These are phyloP conservation scores for Spisula solida DNA, from an alignment of 2,888 invertebrate genomes.

Conservation along the genomic window DNA sequence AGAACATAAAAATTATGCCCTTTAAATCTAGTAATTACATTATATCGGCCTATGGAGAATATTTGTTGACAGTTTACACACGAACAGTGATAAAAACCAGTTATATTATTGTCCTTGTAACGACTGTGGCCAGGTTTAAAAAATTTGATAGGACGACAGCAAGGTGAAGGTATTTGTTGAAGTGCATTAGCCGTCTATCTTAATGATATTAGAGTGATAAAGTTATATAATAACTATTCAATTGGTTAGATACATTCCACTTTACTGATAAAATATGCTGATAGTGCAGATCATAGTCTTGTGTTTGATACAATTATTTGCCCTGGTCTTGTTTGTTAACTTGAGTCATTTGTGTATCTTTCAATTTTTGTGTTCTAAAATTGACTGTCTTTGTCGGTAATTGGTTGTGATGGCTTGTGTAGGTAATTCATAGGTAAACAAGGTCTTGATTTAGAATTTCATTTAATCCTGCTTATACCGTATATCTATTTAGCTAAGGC, in stretches of 20 bases:
- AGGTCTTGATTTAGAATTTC: too few relatives aligned
- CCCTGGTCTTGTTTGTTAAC: not conserved
- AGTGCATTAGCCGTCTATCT: not conserved
- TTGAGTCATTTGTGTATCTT: slow-evolving; percentile 12
- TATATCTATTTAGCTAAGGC: too few relatives aligned
- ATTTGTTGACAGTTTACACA: not conserved
- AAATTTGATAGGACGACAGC: not conserved
- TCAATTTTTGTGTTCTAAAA: not conserved
- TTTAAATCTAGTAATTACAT: too few relatives aligned
- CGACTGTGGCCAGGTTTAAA: too few relatives aligned
- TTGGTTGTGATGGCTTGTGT: not conserved
- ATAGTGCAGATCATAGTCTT: not conserved
- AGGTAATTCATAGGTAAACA: too few relatives aligned
- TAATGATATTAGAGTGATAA: not conserved
- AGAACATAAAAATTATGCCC: too few relatives aligned
- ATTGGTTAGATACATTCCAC: not conserved
- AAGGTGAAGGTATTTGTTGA: not conserved
- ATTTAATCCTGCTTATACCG: too few relatives aligned
- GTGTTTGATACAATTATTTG: not conserved
- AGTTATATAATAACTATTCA: slow-evolving; percentile 13
- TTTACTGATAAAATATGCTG: slow-evolving; percentile 4
- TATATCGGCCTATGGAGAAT: not conserved
- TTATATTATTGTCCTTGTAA: not conserved
- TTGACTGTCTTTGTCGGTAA: not conserved
- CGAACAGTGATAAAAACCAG: not conserved